Evolutionary conservation across 2,797 vertebrate species (phyloP), one percentile per base, ranked within the genome.

Genomic region (Limnodromus scolopaceus): DNA sequence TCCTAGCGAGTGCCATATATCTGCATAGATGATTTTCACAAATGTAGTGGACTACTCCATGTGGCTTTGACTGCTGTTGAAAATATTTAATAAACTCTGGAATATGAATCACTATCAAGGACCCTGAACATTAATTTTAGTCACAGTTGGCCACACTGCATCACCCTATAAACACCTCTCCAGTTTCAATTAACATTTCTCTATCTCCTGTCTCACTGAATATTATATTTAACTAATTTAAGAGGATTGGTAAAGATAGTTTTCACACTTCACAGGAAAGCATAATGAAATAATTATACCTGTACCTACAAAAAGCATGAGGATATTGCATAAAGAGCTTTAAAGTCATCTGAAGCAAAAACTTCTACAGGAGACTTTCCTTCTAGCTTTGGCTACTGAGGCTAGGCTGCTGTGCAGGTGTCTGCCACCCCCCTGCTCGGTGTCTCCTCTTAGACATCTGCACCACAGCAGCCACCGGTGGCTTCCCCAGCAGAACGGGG

Each of bases 231-330:
- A 98, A 98, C 97, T 98, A 97, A 98, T 98, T 98, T 98, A 97
- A 97, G 97, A 97, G 98, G 97, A 97, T 98, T 97, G 97, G 97
- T 97, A 98, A 98, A 98, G 98, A 98, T 97, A 98, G 98, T 98
- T 98, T 98, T 98, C 98, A 98, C 98, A 98, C 98, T 98, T 98
- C 98, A 98, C 97, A 98, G 98, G 97, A 98, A 98, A 98, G 97
- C 97, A 96, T 98, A 98, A 98, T 98, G 98, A 98, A 98, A 98
- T 98, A 98, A 98, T 98, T 98, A 98, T 98, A 98, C 97, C 94
- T 97, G 93, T 93, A 96, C 97, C 96, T 93, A 97, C 97, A 98
- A 98, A 98, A 98, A 95, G 96, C 98, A 98, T 98, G 98, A 98
- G 97, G 96, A 95, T 97, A 97, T 98, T 98, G 90, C 96, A 97